phyloP scores from a whole-genome alignment of 1,140 invertebrate genomes.

The Vanessa atalanta region DNA sequence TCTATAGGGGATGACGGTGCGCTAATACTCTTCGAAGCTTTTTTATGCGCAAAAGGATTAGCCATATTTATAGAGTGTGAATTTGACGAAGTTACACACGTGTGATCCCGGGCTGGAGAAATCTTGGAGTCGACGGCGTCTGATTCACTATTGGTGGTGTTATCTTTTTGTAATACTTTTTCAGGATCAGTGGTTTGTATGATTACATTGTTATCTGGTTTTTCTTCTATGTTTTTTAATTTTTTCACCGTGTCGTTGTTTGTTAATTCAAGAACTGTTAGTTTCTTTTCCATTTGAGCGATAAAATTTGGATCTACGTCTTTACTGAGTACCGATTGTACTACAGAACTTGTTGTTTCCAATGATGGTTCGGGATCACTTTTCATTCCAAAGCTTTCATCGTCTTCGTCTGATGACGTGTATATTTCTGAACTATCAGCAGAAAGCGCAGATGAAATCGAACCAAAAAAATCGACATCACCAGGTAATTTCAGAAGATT shows the following conservation, averaged over 20 bases:
- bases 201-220: conserved; percentile 13
- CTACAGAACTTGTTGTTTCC: conserved; percentile 81
- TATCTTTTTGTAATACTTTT: conserved; percentile 11
- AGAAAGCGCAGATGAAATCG: conserved; percentile 71
- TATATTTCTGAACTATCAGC: conserved; percentile 75
- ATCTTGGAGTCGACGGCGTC: background rate
- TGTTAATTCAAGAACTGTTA: conserved; percentile 51
- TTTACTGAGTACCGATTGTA: conserved; percentile 78
- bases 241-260: conserved; percentile 40
- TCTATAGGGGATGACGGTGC: conserved; percentile 71
- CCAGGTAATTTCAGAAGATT: conserved; percentile 71
- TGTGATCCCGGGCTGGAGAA: conserved; percentile 38
- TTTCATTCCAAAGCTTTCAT: conserved; percentile 74
- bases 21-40: conserved; percentile 65
- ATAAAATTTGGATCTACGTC: conserved; percentile 63
- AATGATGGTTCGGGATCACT: conserved; percentile 60
- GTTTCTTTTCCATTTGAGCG: conserved; percentile 72
- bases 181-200: conserved; percentile 1
- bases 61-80: conserved; percentile 61
- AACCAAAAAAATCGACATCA: conserved; percentile 66
- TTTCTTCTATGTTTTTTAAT: conserved; percentile 3
- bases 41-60: conserved; percentile 71
- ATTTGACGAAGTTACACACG: conserved; percentile 61
- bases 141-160: background rate
- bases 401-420: conserved; percentile 75